Evolutionary conservation across 2,888 invertebrate species (phyloP).

Genomic region (Operophtera brumata): DNA sequence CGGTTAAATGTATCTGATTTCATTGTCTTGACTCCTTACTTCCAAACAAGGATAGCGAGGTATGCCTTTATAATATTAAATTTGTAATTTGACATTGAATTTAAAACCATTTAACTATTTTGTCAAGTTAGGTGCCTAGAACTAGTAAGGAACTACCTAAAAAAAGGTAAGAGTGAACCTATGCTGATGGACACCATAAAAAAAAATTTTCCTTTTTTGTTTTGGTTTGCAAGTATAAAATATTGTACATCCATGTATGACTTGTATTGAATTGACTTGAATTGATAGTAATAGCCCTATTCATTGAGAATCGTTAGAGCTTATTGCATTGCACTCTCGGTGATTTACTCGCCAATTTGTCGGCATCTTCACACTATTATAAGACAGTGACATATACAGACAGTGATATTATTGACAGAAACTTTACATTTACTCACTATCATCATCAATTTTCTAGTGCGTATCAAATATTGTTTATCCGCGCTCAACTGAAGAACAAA

Average conservation of each 20-base stretch:
- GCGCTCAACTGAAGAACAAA: constrained; percentile 3
- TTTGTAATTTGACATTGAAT: neutral
- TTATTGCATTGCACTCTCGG: constrained; percentile 53
- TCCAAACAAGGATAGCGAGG: constrained; percentile 22
- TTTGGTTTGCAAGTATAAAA: neutral
- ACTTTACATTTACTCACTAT: constrained; percentile 11
- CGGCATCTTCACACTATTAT: constrained; percentile 43
- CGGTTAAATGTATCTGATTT: constrained; percentile 60
- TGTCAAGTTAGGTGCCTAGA: no score
- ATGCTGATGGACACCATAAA: neutral
- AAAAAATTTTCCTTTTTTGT: neutral
- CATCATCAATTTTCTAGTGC: constrained; percentile 3
- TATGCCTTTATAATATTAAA: constrained; percentile 22
- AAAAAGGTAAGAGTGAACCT: neutral
- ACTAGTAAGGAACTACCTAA: neutral
- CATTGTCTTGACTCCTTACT: constrained; percentile 24
- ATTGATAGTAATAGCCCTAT: constrained; percentile 46
- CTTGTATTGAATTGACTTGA: constrained; percentile 3
- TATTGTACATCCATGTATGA: neutral
- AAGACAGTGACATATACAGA: no score
- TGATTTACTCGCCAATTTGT: constrained; percentile 67
- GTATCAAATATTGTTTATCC: neutral
- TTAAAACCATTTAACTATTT: no score
- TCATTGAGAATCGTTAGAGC: constrained; percentile 59
- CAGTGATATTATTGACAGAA: constrained; percentile 24